Evolutionary conservation across 2,113 vertebrate species (phyloP).

Genomic region (Ardeotis arabs): DNA sequence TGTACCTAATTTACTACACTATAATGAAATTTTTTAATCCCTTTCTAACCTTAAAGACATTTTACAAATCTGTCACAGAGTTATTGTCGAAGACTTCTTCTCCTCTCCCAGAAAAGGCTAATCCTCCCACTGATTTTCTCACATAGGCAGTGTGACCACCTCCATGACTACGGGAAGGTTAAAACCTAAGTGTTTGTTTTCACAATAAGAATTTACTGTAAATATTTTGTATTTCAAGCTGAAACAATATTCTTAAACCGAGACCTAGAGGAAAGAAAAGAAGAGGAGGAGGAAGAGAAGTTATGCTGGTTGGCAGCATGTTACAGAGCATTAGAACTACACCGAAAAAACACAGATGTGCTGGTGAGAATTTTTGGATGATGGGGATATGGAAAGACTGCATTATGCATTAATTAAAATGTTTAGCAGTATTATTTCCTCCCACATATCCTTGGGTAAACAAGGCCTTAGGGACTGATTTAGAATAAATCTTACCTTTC

Average conservation of each 20-base stretch:
- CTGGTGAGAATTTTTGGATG: constrained; percentile 77
- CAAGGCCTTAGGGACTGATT: not conserved
- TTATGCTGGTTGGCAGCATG: constrained; percentile 88
- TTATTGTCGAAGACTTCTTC: not conserved
- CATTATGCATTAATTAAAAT: not conserved
- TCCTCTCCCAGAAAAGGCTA: not conserved
- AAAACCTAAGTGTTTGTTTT: not conserved
- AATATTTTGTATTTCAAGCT: constrained; percentile 76
- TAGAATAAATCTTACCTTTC: not conserved
- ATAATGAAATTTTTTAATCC: not conserved
- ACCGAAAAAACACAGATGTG: constrained; percentile 81
- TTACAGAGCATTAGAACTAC: constrained; percentile 85
- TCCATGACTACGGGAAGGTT: not conserved
- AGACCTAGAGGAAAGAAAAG: constrained; percentile 80
- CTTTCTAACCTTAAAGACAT: not conserved
- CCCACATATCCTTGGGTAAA: not conserved
- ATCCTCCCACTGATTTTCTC: not conserved
- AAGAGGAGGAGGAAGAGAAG: constrained; percentile 73
- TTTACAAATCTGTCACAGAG: not conserved
- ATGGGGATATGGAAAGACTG: not conserved
- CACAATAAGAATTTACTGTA: constrained; percentile 16
- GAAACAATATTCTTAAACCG: constrained; percentile 90
- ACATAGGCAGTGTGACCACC: not conserved
- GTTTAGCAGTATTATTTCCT: not conserved
- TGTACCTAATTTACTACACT: not conserved